A percentile compares a stretch with the other conserved stretches of the same genome.
phyloP scores from a whole-genome alignment of 2,888 invertebrate species.

The Harpalus rufipes region DNA sequence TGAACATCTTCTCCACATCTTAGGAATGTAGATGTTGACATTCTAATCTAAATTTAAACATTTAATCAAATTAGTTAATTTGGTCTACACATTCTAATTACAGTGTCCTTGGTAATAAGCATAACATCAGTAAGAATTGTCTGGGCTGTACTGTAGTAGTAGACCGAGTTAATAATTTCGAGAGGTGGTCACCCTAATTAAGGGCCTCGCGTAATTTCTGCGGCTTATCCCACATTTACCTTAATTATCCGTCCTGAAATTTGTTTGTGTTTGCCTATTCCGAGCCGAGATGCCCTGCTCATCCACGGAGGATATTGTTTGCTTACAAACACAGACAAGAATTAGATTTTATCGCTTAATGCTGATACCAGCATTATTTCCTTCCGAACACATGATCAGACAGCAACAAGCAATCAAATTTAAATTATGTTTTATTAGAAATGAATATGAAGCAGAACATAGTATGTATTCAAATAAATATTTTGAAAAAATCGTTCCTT shows the following conservation, averaged over 20 bases:
- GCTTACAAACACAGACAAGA: neutral
- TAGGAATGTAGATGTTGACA: neutral
- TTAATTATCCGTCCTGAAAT: constrained; percentile 59
- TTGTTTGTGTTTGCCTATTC: constrained; percentile 63
- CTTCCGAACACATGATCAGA: neutral
- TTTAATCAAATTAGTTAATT: constrained; percentile 43
- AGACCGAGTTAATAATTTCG: constrained; percentile 49
- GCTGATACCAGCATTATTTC: neutral
- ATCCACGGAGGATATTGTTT: neutral
- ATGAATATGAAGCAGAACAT: too few relatives aligned
- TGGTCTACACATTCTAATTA: constrained; percentile 25
- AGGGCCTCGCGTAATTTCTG: constrained; percentile 58
- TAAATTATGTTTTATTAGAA: too few relatives aligned
- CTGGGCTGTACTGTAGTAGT: neutral
- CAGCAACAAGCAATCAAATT: too few relatives aligned
- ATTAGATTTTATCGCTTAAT: neutral
- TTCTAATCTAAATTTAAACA: constrained; percentile 22
- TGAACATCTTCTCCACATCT: neutral
- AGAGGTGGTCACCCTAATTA: constrained; percentile 65
- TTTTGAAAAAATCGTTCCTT: too few relatives aligned
- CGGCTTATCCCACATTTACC: constrained; percentile 63
- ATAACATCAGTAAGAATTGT: constrained; percentile 37
- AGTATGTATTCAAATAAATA: too few relatives aligned
- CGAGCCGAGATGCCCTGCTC: neutral
- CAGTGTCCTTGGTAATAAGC: constrained; percentile 47